phyloP scores from a whole-genome alignment of 1,140 invertebrate species.

The Drosophila pallidifrons region DNA sequence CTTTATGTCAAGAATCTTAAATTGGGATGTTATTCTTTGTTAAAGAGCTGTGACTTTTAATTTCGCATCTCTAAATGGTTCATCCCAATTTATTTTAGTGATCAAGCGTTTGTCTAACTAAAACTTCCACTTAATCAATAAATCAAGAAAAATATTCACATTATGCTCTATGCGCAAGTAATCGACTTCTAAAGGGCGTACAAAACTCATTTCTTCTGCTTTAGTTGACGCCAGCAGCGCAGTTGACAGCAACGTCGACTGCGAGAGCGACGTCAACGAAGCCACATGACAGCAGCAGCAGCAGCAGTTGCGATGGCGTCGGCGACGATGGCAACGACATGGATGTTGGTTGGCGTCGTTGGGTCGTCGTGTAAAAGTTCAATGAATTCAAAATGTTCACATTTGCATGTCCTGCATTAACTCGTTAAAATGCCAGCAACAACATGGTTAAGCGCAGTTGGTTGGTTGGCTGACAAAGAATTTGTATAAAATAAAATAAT shows the following conservation, averaged over 20 bases:
- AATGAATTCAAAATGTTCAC: conserved; percentile 79
- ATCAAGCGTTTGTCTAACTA: too few species aligned
- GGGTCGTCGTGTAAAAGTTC: conserved; percentile 63
- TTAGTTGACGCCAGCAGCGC: neutral
- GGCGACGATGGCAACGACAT: conserved; percentile 15
- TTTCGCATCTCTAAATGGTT: too few species aligned
- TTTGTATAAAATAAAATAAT: conserved; percentile 77
- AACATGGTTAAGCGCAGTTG: conserved; percentile 38
- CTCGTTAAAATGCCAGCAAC: conserved; percentile 75
- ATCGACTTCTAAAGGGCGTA: neutral
- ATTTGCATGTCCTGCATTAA: conserved; percentile 82
- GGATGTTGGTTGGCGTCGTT: conserved; percentile 33
- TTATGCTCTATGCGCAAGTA: neutral
- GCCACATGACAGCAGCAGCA: conserved; percentile 32
- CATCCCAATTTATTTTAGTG: too few species aligned
- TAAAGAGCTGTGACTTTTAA: too few species aligned
- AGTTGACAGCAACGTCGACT: conserved; percentile 2
- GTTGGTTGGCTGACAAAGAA: conserved; percentile 61
- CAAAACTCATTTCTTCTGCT: conserved; percentile 4
- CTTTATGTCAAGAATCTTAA: too few species aligned
- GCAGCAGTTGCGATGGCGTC: neutral
- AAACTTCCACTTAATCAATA: neutral
- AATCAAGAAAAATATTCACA: neutral
- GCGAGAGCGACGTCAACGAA: conserved; percentile 11
- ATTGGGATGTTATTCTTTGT: too few species aligned